Evolutionary conservation across 2,113 vertebrate species (phyloP).

Genomic region (Anser cygnoides): DNA sequence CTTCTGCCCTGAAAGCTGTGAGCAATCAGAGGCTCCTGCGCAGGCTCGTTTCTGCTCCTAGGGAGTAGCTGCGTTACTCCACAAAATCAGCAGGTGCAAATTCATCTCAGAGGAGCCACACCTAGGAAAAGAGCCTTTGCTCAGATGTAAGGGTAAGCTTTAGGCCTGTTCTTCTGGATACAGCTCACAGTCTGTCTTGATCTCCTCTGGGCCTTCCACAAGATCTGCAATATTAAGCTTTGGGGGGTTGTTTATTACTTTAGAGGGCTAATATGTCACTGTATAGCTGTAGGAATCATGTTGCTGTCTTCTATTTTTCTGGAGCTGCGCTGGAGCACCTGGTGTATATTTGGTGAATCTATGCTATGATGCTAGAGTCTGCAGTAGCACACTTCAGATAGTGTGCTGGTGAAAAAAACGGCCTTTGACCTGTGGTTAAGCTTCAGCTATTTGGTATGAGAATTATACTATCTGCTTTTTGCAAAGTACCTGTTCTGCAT

Average conservation of each 20-base stretch:
- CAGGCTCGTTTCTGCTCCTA: neutral
- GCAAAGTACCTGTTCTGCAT: neutral
- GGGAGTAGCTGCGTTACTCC: neutral
- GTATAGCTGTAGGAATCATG: rapidly evolving
- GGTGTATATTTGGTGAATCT: neutral
- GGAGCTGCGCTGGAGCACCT: rapidly evolving
- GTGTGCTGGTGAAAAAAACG: rapidly evolving
- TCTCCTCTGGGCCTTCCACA: rapidly evolving
- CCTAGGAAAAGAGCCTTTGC: neutral
- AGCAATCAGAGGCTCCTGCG: neutral
- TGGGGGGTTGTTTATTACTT: rapidly evolving
- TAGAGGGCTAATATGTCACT: too few species aligned
- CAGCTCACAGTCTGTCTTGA: rapidly evolving
- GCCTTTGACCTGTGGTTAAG: neutral
- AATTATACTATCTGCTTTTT: neutral
- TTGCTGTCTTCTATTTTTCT: neutral
- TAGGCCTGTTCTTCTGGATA: rapidly evolving
- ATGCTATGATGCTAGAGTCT: rapidly evolving
- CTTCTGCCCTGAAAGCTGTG: neutral
- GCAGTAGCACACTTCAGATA: rapidly evolving
- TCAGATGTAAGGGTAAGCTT: neutral
- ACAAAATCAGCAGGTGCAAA: neutral
- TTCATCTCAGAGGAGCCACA: neutral
- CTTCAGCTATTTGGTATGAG: rapidly evolving
- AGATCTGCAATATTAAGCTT: neutral